Conservation (phyloP, 2,797 vertebrate genomes). For the Platyrinchus mystaceus region DNA sequence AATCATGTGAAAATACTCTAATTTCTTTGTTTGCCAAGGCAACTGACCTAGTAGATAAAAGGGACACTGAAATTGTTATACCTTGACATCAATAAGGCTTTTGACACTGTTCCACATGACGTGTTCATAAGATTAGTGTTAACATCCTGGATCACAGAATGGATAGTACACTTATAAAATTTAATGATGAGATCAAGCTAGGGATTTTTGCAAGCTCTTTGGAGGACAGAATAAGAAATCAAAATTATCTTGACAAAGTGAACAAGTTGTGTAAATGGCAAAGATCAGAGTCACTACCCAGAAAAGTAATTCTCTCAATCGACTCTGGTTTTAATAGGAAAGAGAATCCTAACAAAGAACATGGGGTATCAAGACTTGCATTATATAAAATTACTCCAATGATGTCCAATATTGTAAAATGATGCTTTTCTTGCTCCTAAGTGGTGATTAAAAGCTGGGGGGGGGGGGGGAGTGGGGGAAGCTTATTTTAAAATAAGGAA, state of each 20-base stretch:
- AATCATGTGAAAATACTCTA: not conserved
- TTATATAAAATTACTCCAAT: not conserved
- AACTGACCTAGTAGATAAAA: not conserved
- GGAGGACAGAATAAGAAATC: not conserved
- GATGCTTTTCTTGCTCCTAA: not conserved
- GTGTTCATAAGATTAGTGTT: not conserved
- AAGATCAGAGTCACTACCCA: not conserved
- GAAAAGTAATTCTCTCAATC: not conserved
- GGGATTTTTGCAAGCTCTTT: not conserved
- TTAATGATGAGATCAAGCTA: not conserved
- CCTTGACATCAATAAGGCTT: not conserved
- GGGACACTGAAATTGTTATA: not conserved
- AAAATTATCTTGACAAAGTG: not conserved
- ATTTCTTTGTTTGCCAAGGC: not conserved
- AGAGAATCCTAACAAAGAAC: not conserved
- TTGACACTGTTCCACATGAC: not conserved
- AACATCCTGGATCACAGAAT: not conserved
- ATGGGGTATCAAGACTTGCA: not conserved
- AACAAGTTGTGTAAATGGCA: not conserved
- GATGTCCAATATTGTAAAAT: not conserved
- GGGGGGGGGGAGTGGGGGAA: no score
- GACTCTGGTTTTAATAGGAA: not conserved
- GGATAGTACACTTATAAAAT: not conserved
- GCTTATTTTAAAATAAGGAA: not conserved
- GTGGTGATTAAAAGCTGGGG: not conserved